Evolutionary conservation across 1,140 invertebrate genomes (phyloP).

Genomic region (Drosophila fuyamai): DNA sequence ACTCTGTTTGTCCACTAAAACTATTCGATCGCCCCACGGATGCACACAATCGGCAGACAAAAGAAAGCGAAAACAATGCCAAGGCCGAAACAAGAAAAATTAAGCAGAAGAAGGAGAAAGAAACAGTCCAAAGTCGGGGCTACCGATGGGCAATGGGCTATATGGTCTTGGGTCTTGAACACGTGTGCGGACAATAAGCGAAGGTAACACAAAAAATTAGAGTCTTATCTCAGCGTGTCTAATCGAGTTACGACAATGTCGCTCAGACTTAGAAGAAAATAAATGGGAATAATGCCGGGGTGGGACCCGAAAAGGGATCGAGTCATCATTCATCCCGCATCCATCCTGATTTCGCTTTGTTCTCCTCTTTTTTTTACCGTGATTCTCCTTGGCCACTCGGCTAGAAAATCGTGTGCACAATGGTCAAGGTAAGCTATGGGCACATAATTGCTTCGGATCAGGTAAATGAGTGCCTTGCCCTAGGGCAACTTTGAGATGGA

Average conservation of each 20-base stretch:
- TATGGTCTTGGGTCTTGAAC: constrained; percentile 49
- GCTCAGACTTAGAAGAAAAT: constrained; percentile 55
- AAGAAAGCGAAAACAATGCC: constrained; percentile 80
- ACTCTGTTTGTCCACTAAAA: constrained; percentile 28
- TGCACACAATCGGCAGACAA: constrained; percentile 40
- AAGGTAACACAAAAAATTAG: constrained; percentile 72
- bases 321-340: constrained; percentile 58
- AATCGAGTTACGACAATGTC: constrained; percentile 82
- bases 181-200: constrained; percentile 83
- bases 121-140: constrained; percentile 16
- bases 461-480: constrained; percentile 72
- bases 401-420: constrained; percentile 71
- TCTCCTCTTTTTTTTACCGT: neutral
- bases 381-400: constrained; percentile 41
- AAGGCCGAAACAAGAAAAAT: constrained; percentile 56
- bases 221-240: constrained; percentile 75
- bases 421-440: constrained; percentile 61
- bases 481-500: constrained; percentile 60
- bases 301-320: constrained; percentile 53
- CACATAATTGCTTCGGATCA: constrained; percentile 74
- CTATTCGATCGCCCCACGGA: constrained; percentile 27
- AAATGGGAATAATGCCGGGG: constrained; percentile 14
- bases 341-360: constrained; percentile 33
- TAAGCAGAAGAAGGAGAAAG: constrained; percentile 26
- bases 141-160: constrained; percentile 40